These are phyloP conservation scores for Coracias cyanogaster DNA, from an alignment of 2,797 vertebrate genomes.

Conservation along the genomic window DNA sequence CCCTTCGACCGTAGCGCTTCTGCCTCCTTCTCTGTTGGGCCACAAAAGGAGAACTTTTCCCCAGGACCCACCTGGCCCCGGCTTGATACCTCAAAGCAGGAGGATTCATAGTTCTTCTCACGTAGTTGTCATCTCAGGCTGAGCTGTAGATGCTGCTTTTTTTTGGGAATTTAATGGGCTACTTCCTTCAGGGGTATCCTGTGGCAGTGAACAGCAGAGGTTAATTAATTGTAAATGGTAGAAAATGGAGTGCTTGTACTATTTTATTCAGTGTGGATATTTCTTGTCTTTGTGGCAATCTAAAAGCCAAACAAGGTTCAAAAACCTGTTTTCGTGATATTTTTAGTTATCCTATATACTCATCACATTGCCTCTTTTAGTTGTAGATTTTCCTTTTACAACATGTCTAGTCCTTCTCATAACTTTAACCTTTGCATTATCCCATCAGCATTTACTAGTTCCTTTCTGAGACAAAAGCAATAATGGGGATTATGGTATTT, in stretches of 20 bases:
- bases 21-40: background rate
- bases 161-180: background rate
- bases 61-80: background rate
- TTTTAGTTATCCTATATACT: background rate
- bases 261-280: background rate
- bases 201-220: background rate
- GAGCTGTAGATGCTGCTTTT: background rate
- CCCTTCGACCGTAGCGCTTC: accelerated
- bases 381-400: background rate
- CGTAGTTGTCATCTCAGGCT: background rate
- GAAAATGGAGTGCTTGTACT: background rate
- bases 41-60: background rate
- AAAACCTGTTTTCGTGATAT: background rate
- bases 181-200: background rate
- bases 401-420: background rate
- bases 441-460: background rate
- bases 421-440: background rate
- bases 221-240: background rate
- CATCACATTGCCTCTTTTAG: background rate
- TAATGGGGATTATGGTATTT: background rate
- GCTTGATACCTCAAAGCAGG: background rate
- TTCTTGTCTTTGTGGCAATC: background rate
- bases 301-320: background rate
- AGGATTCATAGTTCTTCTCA: background rate
- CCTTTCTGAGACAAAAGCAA: background rate